Evolutionary conservation across 2,797 vertebrate species (phyloP), one percentile per base, ranked within the genome.

Genomic region (Malurus splendens): DNA sequence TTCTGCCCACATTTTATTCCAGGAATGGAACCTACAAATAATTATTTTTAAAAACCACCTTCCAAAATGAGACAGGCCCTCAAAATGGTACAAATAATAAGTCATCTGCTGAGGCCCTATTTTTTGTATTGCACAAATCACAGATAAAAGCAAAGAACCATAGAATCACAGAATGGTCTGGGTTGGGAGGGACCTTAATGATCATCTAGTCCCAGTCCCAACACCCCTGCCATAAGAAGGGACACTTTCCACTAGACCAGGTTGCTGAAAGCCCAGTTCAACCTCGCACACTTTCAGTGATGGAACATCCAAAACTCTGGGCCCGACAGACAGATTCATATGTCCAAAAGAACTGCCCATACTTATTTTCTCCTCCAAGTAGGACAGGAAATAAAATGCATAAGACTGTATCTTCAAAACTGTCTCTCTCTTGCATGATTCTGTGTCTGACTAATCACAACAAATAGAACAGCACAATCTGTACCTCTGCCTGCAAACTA

Each of bases 401-500:
- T 7, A 76, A 59, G 64, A 74, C 19, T 48, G 30, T 44, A 55
- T 36, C 61, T 75, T 73, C 33, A 59, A 52, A 93, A 68, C 44
- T 59, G 18, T 51, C 15, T 8, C 75, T 41, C 42, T 82, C 47
- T 87, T 52, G n/a, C 13, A 55, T 0, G 0, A 57, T 67, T 85
- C 70, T 64, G 33, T 33, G 59, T n/a, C 55, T 55, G 60, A 70
- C 12, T 64, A 57, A 84, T 54, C 17, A 39, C 24, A 67, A 47
- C 17, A 67, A 66, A 75, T 0, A 51, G 48, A 86, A 90, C 19
- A 68, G 54, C 24, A 25, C n/a, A 76, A 77, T 67, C 33, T 91
- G 59, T 51, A 66, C 32, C 24, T 85, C 79, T 86, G 74, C 28
- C 74, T 82, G 52, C 38, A 67, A 90, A 85, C 51, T 64, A 79